Evolutionary conservation across 1,140 invertebrate species (phyloP), one percentile per base, ranked within the genome.

Genomic region (Orius insidiosus): DNA sequence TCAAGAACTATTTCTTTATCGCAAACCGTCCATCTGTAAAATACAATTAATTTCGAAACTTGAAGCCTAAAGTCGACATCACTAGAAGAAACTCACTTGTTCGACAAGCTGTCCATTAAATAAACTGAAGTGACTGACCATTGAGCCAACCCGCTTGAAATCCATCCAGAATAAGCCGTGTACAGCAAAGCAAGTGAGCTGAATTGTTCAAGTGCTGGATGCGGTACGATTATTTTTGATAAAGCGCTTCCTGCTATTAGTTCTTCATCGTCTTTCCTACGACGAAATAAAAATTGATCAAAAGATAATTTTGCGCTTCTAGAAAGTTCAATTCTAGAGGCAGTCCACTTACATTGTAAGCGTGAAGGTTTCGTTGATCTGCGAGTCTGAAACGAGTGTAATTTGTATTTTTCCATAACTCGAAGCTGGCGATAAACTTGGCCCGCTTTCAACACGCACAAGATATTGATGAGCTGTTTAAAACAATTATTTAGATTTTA

Each of bases 111-210:
- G 58, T 89, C 83, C n/a, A 75, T 75, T 10, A 93, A 67, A 15
- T 78, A 71, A 8, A 93, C 67, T 60, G 86, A 86, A 58, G 90
- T 80, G 39, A 93, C 73, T 52, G 70, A 75, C 73, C 85, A 81
- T 19, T 74, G 67, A 38, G 75, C 71, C 32, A 85, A 63, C 0
- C 85, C 86, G 10, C 80, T 84, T n/a, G 79, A 85, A 39, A 92
- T 72, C 88, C 88, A 93, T 2, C 88, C 88, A 47, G 77, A 81
- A 63, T 92, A 93, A 0, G 85, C 84, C 1, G 78, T 83, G 64
- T 93, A 93, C 41, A 80, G 75, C 5, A 93, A 64, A 58, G 82
- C 71, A 0, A 80, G 69, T 34, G 72, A 70, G 9, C 70, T 67
- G 14, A 80, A 75, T 52, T 80, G 76, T 5, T 75, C 71, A 24